These are phyloP conservation scores for Rhinoraja longicauda DNA, from an alignment of 2,797 vertebrate genomes.

Conservation along the genomic window DNA sequence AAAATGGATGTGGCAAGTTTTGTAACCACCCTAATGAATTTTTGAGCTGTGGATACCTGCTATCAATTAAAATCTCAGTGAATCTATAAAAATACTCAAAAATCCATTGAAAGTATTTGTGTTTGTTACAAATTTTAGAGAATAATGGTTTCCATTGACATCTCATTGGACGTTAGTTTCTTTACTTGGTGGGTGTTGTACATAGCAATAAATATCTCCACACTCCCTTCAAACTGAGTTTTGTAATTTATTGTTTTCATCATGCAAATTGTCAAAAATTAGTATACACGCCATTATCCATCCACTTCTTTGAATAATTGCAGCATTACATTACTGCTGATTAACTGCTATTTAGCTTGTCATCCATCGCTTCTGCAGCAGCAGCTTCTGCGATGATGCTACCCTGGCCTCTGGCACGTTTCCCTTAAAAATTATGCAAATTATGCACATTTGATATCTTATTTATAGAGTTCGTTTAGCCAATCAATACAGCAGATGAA, in stretches of 20 bases:
- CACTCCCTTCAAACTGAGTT: too few species aligned
- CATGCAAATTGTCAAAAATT: neutral
- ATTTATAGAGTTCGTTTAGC: neutral
- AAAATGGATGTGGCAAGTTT: neutral
- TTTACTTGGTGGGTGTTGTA: neutral
- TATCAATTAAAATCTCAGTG: neutral
- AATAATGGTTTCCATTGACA: neutral
- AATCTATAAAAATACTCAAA: neutral
- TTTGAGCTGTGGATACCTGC: neutral
- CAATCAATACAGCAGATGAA: neutral
- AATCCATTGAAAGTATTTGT: too few species aligned
- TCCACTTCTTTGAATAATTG: neutral
- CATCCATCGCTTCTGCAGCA: neutral
- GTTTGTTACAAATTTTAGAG: neutral
- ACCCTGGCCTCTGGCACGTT: neutral
- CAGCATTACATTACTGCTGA: neutral
- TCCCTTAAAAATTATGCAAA: neutral
- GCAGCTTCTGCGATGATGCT: neutral
- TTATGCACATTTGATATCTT: neutral
- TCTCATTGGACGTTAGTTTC: neutral
- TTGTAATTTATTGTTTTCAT: neutral
- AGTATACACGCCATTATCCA: neutral
- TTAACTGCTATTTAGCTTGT: neutral
- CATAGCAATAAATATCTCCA: neutral
- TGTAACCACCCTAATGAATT: too few species aligned